These are phyloP conservation scores for Phoenoteleia sp. DNA, from an alignment of 2,888 invertebrate genomes.

Conservation along the genomic window DNA sequence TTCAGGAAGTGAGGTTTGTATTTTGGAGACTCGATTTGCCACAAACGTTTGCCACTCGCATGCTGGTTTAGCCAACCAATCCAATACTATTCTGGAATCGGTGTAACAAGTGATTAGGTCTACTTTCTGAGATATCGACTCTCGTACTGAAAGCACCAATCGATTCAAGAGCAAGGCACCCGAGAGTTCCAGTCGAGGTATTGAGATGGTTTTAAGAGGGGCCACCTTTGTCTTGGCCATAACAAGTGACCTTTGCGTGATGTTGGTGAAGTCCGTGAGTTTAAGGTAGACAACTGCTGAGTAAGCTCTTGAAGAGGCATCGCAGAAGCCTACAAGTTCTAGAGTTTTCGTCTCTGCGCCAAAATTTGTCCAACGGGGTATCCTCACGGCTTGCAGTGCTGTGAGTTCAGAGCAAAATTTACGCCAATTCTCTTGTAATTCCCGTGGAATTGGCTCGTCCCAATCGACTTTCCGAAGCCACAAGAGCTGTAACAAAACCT, in stretches of 20 bases:
- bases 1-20: neutral
- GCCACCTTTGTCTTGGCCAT: no score
- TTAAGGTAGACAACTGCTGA: neutral
- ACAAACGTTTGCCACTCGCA: neutral
- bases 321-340: neutral
- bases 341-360: neutral
- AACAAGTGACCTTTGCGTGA: neutral
- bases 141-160: neutral
- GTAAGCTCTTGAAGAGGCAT: neutral
- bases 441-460: neutral
- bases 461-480: neutral
- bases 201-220: neutral
- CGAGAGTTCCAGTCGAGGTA: neutral
- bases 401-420: neutral
- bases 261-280: neutral
- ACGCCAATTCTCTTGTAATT: neutral
- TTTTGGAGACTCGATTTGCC: no score
- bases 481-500: neutral
- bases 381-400: neutral
- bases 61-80: neutral
- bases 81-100: no score
- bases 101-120: no score
- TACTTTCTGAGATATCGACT: no score
- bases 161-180: neutral
- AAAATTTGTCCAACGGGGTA: neutral